Percentiles rank a stretch among this genome's conserved stretches.
These are phyloP conservation scores for Vombatus ursinus DNA, from an alignment of 2,113 vertebrate genomes.

Conservation along the genomic window DNA sequence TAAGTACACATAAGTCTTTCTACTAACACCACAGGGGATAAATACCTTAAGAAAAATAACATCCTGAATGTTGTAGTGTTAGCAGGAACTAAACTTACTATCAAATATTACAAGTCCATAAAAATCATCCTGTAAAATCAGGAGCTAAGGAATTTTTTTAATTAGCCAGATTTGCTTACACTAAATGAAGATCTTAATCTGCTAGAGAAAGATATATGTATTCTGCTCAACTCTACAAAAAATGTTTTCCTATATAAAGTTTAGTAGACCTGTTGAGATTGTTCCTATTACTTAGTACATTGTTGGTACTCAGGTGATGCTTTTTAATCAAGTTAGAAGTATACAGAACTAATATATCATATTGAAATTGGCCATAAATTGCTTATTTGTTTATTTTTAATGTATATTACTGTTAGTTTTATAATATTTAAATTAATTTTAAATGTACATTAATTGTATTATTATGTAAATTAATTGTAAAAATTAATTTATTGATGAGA, in stretches of 20 bases:
- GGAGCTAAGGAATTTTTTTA: neutral
- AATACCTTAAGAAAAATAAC: neutral
- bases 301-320: neutral
- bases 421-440: neutral
- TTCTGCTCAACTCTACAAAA: neutral
- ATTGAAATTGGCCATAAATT: neutral
- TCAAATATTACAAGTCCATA: neutral
- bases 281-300: fast-evolving
- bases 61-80: neutral
- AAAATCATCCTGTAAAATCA: neutral
- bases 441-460: too few relatives aligned
- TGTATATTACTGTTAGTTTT: neutral
- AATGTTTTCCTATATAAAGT: neutral
- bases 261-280: neutral
- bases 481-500: too few relatives aligned
- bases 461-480: too few relatives aligned
- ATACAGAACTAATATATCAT: neutral
- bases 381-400: neutral
- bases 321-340: neutral
- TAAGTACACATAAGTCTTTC: conserved; percentile 13
- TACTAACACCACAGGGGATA: neutral
- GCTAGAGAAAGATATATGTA: neutral
- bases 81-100: neutral
- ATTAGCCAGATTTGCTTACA: neutral
- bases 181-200: neutral